A percentile compares a stretch with the other conserved stretches of the same genome.
Evolutionary conservation across 2,113 vertebrate genomes (phyloP).

Genomic region (Cyanoliseus patagonus): DNA sequence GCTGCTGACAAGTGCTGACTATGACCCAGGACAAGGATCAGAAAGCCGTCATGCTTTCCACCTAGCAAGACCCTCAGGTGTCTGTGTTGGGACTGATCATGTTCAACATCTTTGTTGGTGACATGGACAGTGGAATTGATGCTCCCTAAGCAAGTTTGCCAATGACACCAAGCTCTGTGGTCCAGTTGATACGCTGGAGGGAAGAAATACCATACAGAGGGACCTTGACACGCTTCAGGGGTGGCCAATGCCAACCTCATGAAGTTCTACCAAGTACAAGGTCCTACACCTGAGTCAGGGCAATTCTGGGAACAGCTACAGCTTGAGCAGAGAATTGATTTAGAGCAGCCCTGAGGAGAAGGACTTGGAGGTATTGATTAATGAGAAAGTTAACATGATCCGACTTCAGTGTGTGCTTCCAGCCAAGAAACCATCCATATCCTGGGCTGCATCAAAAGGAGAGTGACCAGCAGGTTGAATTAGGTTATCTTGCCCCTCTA

Average conservation of each 20-base stretch:
- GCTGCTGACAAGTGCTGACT: not conserved
- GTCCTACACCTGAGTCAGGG: not conserved
- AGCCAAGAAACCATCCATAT: not conserved
- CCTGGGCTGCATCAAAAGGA: not conserved
- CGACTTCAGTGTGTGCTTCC: not conserved
- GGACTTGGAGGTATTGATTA: not conserved
- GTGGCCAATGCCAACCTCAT: not conserved
- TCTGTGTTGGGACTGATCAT: not conserved
- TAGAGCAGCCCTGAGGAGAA: not conserved
- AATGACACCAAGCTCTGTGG: not conserved
- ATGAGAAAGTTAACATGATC: not conserved
- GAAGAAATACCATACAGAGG: not conserved
- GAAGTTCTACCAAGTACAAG: not conserved
- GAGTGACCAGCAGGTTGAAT: not conserved
- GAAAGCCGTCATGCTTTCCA: rapidly evolving
- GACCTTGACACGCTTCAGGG: not conserved
- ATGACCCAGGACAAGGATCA: not conserved
- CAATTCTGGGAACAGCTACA: not conserved
- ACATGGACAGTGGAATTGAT: not conserved
- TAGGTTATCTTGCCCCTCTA: not conserved
- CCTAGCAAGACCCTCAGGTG: rapidly evolving
- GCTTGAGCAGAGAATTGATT: not conserved
- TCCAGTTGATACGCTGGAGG: not conserved
- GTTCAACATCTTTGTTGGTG: not conserved
- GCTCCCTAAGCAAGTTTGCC: not conserved